phyloP scores from a whole-genome alignment of 2,888 invertebrate genomes.

The Apocheima hispidaria region DNA sequence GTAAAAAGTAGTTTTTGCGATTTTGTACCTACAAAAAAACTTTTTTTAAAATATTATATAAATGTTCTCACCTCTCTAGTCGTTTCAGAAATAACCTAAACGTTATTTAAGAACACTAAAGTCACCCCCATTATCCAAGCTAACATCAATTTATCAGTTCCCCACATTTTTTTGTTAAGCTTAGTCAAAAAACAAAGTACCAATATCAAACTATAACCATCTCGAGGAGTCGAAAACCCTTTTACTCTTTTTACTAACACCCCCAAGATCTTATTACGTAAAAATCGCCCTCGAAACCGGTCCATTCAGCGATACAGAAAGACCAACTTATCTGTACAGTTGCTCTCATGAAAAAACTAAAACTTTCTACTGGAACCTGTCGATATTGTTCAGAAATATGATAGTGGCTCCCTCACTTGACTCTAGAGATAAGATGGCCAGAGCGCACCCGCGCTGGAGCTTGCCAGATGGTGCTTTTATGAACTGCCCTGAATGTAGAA shows the following conservation, averaged over 20 bases:
- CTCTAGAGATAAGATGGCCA: background rate
- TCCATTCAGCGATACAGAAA: constrained; percentile 25
- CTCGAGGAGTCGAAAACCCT: background rate
- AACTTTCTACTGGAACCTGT: background rate
- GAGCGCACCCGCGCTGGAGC: constrained; percentile 8
- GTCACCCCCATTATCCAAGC: background rate
- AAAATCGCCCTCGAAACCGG: constrained; percentile 22
- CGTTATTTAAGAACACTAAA: background rate
- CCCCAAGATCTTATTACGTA: constrained; percentile 26
- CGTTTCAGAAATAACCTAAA: too few species aligned
- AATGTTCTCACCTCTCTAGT: too few species aligned
- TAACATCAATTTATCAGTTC: background rate
- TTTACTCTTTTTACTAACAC: constrained; percentile 3
- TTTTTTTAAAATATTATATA: background rate
- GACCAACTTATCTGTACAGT: background rate
- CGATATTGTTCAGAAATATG: background rate
- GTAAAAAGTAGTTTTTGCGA: background rate
- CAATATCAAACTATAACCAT: background rate
- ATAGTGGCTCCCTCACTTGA: background rate
- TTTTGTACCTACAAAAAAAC: background rate
- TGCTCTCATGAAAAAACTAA: background rate
- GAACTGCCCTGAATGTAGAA: constrained; percentile 37
- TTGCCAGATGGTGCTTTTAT: constrained; percentile 41
- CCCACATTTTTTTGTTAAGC: background rate
- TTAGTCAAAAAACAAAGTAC: background rate